Conservation (phyloP, 2,113 vertebrate species). For the Chiloscyllium plagiosum region DNA sequence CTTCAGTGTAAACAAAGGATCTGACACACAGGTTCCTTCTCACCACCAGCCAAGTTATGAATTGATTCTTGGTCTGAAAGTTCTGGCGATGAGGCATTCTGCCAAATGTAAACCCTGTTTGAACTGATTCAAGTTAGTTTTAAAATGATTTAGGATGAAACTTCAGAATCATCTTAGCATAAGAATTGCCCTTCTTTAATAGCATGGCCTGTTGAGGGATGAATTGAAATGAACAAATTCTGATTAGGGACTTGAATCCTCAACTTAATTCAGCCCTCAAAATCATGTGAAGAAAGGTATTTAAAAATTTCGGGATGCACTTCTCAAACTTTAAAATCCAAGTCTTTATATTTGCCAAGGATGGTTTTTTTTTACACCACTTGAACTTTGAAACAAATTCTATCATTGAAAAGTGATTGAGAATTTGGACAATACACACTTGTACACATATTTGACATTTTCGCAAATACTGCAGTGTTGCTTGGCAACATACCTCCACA, state of each 20-base stretch:
- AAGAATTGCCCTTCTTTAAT: not conserved
- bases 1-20: not conserved
- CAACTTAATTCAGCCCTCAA: not conserved
- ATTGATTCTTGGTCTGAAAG: too few species aligned
- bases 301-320: not conserved
- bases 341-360: conserved; percentile 16
- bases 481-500: not conserved
- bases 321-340: not conserved
- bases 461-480: not conserved
- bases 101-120: not conserved
- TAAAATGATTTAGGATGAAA: not conserved
- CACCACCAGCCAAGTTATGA: too few species aligned
- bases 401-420: not conserved
- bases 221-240: not conserved
- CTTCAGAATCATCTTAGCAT: not conserved
- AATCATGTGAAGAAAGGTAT: not conserved
- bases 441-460: not conserved
- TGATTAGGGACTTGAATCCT: not conserved
- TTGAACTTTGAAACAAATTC: not conserved
- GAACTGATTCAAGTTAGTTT: not conserved
- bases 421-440: not conserved
- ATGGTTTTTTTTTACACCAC: not conserved
- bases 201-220: not conserved
- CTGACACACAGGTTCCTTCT: not conserved
- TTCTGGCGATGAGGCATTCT: not conserved